A percentile compares a stretch with the other conserved stretches of the same genome.
Evolutionary conservation across 2,888 invertebrate genomes (phyloP).

Genomic region (Orgyia antiqua): DNA sequence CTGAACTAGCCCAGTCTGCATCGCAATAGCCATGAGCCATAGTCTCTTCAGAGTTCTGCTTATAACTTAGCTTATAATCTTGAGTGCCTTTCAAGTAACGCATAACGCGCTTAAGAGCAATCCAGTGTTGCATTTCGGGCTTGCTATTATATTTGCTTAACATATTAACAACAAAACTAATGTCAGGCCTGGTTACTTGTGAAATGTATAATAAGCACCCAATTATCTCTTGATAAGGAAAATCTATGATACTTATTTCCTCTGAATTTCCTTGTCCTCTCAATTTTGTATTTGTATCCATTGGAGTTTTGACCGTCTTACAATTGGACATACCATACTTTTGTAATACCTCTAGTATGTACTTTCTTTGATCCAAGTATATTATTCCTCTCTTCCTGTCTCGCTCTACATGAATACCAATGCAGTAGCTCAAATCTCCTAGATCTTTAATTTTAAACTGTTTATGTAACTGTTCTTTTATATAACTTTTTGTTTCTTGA

Average conservation of each 20-base stretch:
- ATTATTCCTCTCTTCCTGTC: conserved; percentile 3
- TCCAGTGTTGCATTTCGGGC: conserved; percentile 7
- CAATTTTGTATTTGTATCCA: conserved; percentile 6
- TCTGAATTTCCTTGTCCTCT: conserved; percentile 3
- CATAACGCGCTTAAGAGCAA: conserved; percentile 16
- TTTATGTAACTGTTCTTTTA: conserved; percentile 9
- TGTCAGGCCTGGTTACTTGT: conserved; percentile 11
- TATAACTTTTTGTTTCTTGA: conserved; percentile 7
- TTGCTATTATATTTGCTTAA: conserved; percentile 16
- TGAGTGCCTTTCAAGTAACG: conserved; percentile 20
- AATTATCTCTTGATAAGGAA: conserved; percentile 12
- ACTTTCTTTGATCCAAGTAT: conserved; percentile 5
- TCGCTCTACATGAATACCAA: conserved; percentile 1
- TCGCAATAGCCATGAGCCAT: conserved; percentile 15
- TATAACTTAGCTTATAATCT: conserved; percentile 8
- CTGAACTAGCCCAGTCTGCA: conserved; percentile 22
- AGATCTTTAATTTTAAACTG: conserved; percentile 15
- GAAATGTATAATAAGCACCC: conserved; percentile 15
- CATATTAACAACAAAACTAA: conserved; percentile 9
- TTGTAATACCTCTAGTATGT: conserved; percentile 1
- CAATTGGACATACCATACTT: conserved; percentile 3
- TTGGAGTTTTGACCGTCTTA: conserved; percentile 2
- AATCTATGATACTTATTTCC: conserved; percentile 2
- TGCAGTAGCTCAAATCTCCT: conserved; percentile 7
- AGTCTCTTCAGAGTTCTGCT: conserved; percentile 6